Evolutionary conservation across 1,140 invertebrate genomes (phyloP), one percentile per base, ranked within the genome.

Genomic region (Octopus sinensis): DNA sequence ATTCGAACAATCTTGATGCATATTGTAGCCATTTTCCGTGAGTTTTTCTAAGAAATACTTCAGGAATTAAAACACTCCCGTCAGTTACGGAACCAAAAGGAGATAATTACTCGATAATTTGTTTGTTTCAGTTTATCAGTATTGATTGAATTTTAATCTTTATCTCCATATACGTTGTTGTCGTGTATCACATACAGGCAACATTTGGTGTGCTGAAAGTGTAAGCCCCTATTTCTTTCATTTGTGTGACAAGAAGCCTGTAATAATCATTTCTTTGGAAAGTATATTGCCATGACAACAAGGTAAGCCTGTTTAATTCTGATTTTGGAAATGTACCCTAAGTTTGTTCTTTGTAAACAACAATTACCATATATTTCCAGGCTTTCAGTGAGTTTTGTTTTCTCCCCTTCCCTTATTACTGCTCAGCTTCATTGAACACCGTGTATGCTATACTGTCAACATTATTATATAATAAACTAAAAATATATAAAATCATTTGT

Each of bases 251-350:
- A 43, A 43, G 30, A 43, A 43, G 30, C 30, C 30, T 43, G 30
- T 3, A 3, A 43, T 43, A 43, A 43, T 43, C 30, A 43, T 43
- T 43, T 43, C 30, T 43, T 43, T 43, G 75, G 17, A 77, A 77
- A 53, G 43, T 17, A 77, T 77, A 77, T 77, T 77, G 52, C 76
- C 76, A 77, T 77, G 76, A 77, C 76, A 77, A 77, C 76, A 51
- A 77, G 76, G 76, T 77, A 77, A 77, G 76, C 30, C 30, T 43
- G 30, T 43, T 43, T 43, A 43, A 43, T 43, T 43, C 30, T 43
- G 30, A 43, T 12, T n/a, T 68, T 13, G 62, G 12, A n/a, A 13
- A 13, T n/a, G 1, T 68, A 68, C n/a, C n/a, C n/a, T n/a, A 68
- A 68, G 12, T 13, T 68, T 12, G 12, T 68, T 13, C n/a, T 12